These are phyloP conservation scores for Dermolepida albohirtum DNA, from an alignment of 2,888 invertebrate species.

Conservation along the genomic window DNA sequence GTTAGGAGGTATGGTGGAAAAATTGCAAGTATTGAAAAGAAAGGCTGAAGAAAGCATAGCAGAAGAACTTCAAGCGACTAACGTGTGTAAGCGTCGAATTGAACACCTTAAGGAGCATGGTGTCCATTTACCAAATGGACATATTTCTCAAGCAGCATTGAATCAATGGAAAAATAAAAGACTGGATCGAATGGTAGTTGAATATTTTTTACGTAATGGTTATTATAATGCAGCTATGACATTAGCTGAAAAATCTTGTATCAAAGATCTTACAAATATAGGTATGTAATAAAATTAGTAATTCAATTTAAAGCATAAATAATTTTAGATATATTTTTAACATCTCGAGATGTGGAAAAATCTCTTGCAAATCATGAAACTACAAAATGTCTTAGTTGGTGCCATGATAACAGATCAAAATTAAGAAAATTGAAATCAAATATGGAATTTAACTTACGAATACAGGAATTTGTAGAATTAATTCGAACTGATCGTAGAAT, in stretches of 20 bases:
- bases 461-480: constrained; percentile 95
- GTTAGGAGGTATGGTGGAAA: constrained; percentile 89
- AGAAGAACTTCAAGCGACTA: constrained; percentile 91
- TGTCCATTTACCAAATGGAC: constrained; percentile 62
- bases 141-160: constrained; percentile 68
- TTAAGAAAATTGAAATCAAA: constrained; percentile 93
- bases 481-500: constrained; percentile 87
- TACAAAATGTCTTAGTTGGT: constrained; percentile 91
- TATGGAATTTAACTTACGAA: constrained; percentile 93
- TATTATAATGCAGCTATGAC: constrained; percentile 95
- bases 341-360: constrained; percentile 87
- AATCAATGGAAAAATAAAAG: constrained; percentile 88
- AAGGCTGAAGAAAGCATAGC: constrained; percentile 95
- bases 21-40: constrained; percentile 88
- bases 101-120: constrained; percentile 90
- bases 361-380: constrained; percentile 87
- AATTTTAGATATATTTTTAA: constrained; percentile 80
- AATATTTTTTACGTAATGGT: constrained; percentile 94
- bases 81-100: constrained; percentile 90
- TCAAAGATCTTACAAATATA: constrained; percentile 92
- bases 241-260: constrained; percentile 82
- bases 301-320: not conserved
- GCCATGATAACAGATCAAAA: constrained; percentile 96
- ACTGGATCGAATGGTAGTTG: constrained; percentile 95
- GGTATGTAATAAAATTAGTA: constrained; percentile 65